Base-by-base conservation (phyloP, 64 coral and sea anemone species). In the Trachythela sp. region DNA sequence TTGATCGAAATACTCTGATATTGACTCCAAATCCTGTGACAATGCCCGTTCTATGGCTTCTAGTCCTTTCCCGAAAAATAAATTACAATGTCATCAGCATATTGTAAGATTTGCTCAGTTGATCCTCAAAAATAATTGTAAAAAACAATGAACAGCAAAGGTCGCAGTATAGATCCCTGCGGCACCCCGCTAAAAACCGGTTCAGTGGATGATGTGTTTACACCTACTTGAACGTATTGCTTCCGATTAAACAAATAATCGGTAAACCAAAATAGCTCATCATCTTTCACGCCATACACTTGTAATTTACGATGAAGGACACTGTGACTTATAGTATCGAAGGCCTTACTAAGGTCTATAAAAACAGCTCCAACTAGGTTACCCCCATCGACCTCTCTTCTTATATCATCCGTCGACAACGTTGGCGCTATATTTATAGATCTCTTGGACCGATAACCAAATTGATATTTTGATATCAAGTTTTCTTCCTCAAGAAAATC, bases 61-160 rank as follows among this genome's bases (percentile, higher is more conserved):
- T 8, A 17, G 8, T 80, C 11, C 31, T 80, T 13, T 10, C 75
- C 75, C 11, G 11, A 9, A 80, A 9, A 37, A 29, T 80, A 80
- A 29, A 80, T 80, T 34, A 80, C 75, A 80, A 29, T 80, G 34
- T 80, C 75, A 36, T 80, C 30, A 39, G 75, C 32, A 37, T 80
- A 29, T 80, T 10, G 34, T 8, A 36, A 80, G 27, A 38, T 18
- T 5, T 29, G 75, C 32, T 29, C 15, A 38, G 32, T 29, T 37
- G 37, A 18, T 80, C 75, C 20, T n/a, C 75, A n/a, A 15, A 80
- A 20, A 36, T 37, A 1, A 39, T 80, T 80, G 34, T 36, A 80
- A 30, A 36, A 80, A 17, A 80, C 31, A 2, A 36, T 30, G 75
- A 80, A 80, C 20, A 80, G 31, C 75, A 80, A 8, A 11, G 75